Conservation (phyloP, 1,140 invertebrate genomes). For the Adelges cooleyi region DNA sequence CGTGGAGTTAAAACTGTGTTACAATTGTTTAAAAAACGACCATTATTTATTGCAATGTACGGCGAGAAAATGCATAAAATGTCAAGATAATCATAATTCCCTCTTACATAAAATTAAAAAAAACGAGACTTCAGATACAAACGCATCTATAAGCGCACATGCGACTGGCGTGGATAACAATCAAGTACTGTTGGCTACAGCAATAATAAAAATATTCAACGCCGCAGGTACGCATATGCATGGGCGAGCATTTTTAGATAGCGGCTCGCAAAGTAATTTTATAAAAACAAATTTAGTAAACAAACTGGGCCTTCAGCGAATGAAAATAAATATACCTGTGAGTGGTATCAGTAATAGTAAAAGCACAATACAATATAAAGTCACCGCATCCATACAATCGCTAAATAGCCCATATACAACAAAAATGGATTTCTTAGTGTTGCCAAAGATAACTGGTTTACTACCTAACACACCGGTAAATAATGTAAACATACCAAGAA, state of each 20-base stretch:
- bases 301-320: background rate
- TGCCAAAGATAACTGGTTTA: background rate
- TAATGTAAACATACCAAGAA: background rate
- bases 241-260: background rate
- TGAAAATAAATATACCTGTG: background rate
- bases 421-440: background rate
- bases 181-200: background rate
- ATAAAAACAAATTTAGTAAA: background rate
- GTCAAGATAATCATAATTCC: background rate
- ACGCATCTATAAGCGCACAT: background rate
- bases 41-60: background rate
- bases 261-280: background rate
- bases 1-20: background rate
- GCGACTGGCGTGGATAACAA: background rate
- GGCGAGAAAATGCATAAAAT: background rate
- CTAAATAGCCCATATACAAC: background rate
- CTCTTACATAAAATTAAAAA: background rate
- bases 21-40: background rate
- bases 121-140: background rate
- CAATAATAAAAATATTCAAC: background rate
- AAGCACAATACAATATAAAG: background rate
- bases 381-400: background rate
- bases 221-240: background rate
- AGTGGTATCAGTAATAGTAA: background rate
- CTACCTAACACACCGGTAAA: background rate